Evolutionary conservation across 1,140 invertebrate genomes (phyloP).

Genomic region (Cyphomyrmex costatus): DNA sequence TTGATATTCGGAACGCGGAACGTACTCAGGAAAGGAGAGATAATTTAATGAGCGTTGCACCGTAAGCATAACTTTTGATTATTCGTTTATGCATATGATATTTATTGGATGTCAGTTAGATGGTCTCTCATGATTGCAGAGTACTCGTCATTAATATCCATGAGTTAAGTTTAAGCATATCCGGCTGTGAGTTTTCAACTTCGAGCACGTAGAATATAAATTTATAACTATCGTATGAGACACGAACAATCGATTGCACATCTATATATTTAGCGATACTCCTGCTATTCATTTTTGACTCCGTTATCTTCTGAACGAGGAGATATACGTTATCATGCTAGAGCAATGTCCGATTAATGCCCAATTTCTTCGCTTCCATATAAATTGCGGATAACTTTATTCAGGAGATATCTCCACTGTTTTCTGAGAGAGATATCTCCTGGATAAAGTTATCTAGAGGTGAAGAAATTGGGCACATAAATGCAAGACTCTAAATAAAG

Average conservation of each 20-base stretch:
- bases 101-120: constrained; percentile 42
- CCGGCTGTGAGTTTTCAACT: constrained; percentile 51
- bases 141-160: constrained; percentile 71
- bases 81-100: constrained; percentile 57
- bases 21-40: constrained; percentile 19
- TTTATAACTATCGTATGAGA: constrained; percentile 23
- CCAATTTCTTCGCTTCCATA: too few species aligned
- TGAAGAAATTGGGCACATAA: too few species aligned
- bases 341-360: background rate
- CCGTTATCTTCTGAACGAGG: background rate
- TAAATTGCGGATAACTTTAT: too few species aligned
- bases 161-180: constrained; percentile 69
- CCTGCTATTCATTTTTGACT: background rate
- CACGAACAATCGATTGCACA: constrained; percentile 23
- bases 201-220: constrained; percentile 19
- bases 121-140: constrained; percentile 39
- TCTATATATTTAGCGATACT: background rate
- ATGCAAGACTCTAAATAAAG: too few species aligned
- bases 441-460: too few species aligned
- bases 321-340: background rate
- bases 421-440: too few species aligned
- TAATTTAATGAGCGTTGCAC: constrained; percentile 71
- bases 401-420: too few species aligned
- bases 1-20: constrained; percentile 56
- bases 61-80: constrained; percentile 43